Base-by-base conservation (phyloP, 1,140 invertebrate genomes). In the Anoplophora glabripennis region DNA sequence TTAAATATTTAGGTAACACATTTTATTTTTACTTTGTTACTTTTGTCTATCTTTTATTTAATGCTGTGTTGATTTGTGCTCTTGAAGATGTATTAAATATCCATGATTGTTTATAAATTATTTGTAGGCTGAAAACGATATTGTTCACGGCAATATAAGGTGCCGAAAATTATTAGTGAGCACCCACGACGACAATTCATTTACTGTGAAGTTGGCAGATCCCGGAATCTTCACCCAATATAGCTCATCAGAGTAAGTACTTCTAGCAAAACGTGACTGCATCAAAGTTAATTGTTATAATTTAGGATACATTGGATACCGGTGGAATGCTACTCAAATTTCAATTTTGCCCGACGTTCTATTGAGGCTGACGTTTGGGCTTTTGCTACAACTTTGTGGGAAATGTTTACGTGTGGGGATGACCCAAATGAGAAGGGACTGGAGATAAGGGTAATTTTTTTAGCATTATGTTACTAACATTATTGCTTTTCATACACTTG, bases 341-440 rank as follows among this genome's bases (percentile, higher is more conserved):
- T 86, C 64, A 81, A 84, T 64, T 77, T 79, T 42, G 87, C 86
- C 15, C 83, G 81, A 61, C 53, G 64, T 18, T 68, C 70, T 7
- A 77, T 81, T 0, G 78, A 82, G 18, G 86, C 88, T 21, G 92
- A 96, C 71, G 83, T 94, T 15, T 96, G 92, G 91, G 90, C 92
- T 11, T 86, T 92, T 67, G 90, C 88, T 1, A 95, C 93, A 12
- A 94, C 92, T 9, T 69, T 94, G 8, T 94, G 92, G 89, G 88
- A 95, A 77, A 89, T 96, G 60, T 96, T 94, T 79, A 88, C 88
- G 0, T 86, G 83, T 68, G 92, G 90, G 33, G 75, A 80, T 57
- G 71, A 79, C 5, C 21, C 21, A 3, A 5, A 35, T 12, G 64
- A 70, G 58, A 63, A 72, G 28, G 17, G 64, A 3, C 65, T 73